Evolutionary conservation across 2,113 vertebrate genomes (phyloP).

Genomic region (Bubo bubo): DNA sequence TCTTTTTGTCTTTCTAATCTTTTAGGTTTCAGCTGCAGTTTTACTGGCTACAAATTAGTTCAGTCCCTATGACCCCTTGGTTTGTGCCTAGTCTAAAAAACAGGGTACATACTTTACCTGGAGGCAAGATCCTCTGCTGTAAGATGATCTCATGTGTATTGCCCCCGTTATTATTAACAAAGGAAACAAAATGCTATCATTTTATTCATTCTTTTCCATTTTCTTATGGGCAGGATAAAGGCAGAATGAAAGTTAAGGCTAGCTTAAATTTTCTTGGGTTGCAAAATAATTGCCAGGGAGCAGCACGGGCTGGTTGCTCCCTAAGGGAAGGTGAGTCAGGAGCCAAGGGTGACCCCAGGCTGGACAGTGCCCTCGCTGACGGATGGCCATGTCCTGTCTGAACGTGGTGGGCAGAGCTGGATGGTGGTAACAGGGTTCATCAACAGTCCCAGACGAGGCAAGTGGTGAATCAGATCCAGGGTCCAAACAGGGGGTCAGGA

Average conservation of each 20-base stretch:
- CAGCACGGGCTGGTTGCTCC: neutral
- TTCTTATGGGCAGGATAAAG: neutral
- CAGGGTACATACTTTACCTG: neutral
- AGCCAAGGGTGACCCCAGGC: neutral
- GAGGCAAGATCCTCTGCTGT: neutral
- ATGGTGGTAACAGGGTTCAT: neutral
- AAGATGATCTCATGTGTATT: neutral
- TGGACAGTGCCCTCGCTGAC: neutral
- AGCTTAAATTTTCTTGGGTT: neutral
- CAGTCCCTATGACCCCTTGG: neutral
- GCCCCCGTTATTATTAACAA: neutral
- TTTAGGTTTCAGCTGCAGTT: neutral
- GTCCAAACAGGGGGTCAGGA: neutral
- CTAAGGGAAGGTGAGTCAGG: neutral
- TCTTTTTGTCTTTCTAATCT: neutral
- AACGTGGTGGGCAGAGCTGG: neutral
- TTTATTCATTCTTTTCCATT: neutral
- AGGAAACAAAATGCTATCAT: neutral
- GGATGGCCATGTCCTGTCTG: neutral
- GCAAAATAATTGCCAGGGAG: neutral
- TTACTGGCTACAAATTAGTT: neutral
- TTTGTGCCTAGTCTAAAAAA: neutral
- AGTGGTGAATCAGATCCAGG: neutral
- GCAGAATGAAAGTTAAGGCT: neutral
- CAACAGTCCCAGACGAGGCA: neutral